A percentile compares a stretch with the other conserved stretches of the same genome.
These are phyloP conservation scores for Heliothis virescens DNA, from an alignment of 1,140 invertebrate species.

Conservation along the genomic window DNA sequence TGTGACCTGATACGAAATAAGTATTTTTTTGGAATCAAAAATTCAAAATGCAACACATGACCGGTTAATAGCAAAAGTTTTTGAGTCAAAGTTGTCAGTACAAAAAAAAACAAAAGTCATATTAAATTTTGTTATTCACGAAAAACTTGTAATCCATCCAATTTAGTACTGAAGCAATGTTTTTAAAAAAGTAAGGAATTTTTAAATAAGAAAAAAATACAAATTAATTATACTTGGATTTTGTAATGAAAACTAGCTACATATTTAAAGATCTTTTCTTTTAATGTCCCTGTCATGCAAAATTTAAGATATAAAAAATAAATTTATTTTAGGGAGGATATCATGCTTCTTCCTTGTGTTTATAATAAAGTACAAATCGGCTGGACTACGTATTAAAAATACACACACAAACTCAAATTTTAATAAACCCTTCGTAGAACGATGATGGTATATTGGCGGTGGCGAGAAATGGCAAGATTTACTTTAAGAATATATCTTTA, in stretches of 20 bases:
- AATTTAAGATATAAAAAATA: background rate
- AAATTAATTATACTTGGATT: background rate
- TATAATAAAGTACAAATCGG: slow-evolving; percentile 59
- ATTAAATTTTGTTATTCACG: slow-evolving; percentile 47
- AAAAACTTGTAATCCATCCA: slow-evolving; percentile 66
- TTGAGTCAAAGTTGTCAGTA: slow-evolving; percentile 29
- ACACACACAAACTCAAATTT: slow-evolving; percentile 62
- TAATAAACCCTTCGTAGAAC: slow-evolving; percentile 30
- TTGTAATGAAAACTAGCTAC: background rate
- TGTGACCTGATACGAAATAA: background rate
- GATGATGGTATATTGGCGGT: slow-evolving; percentile 25
- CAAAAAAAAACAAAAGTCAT: slow-evolving; percentile 41
- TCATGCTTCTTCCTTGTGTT: slow-evolving; percentile 10
- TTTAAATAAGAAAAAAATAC: background rate
- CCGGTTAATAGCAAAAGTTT: slow-evolving; percentile 25
- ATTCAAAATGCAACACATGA: slow-evolving; percentile 23
- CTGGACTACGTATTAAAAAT: slow-evolving; percentile 65
- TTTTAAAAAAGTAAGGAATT: background rate
- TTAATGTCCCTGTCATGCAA: background rate
- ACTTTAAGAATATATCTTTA: background rate
- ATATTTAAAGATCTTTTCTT: background rate
- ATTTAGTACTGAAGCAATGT: slow-evolving; percentile 56
- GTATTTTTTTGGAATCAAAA: background rate
- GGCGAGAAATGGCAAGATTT: background rate
- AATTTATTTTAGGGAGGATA: background rate